Evolutionary conservation across 2,797 vertebrate species (phyloP), one percentile per base, ranked within the genome.

Genomic region (Acridotheres tristis): DNA sequence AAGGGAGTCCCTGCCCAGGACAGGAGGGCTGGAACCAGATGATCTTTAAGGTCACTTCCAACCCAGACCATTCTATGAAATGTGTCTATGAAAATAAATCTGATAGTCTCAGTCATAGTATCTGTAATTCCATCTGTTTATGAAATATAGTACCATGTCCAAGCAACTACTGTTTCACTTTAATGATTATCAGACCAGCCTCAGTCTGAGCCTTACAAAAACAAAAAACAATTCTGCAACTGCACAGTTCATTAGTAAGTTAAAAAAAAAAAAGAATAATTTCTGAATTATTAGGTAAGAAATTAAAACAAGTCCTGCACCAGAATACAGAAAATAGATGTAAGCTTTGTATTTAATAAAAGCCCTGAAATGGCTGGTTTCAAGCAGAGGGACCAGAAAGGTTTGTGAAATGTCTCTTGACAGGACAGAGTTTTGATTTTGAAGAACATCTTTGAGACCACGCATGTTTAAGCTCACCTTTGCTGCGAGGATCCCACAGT

Each of bases 401-500:
- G 30, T 67, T 74, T 76, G n/a, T 51, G 40, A 84, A 26, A 48
- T 36, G 32, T 34, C 30, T 71, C 54, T n/a, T 5, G 34, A 30
- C 4, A 72, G 27, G 15, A 16, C 59, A 23, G 40, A 43, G 53
- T 59, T 66, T 36, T 25, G 61, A 67, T 66, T 77, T 45, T 66
- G 27, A 76, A 53, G 84, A 58, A n/a, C 13, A 21, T 8, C 21
- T 85, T 30, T 34, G 26, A 26, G 21, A 66, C 45, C 7, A 4
- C 14, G 15, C 16, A 6, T 5, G 26, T 53, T 75, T 65, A 45
- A 67, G 27, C 75, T 95, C 85, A 99, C 99, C 99, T 99, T 99
- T 99, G 73, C 98, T 98, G 62, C 99, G 98, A 75, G 99, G 99
- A 97, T 99, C 99, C 99, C 99, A 99, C 2, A 99, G 97, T 32